phyloP scores from a whole-genome alignment of 2,797 vertebrate species.

The Arctocebus calabarensis region DNA sequence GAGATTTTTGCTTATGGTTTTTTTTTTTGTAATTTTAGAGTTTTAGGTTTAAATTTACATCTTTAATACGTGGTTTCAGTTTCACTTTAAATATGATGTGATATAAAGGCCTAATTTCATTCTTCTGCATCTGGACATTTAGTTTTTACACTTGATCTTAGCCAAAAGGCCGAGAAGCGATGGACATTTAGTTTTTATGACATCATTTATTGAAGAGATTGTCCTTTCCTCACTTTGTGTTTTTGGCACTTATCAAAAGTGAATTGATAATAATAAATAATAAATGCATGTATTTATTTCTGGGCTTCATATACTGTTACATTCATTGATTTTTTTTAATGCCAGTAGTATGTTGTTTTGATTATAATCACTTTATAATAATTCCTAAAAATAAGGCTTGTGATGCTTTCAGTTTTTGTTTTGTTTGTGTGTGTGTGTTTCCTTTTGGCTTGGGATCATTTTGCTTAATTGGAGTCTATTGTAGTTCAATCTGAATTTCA shows the following conservation, averaged over 20 bases:
- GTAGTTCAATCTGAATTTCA: background rate
- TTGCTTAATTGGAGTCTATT: background rate
- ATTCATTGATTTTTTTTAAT: background rate
- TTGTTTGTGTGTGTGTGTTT: no score
- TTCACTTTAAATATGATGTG: background rate
- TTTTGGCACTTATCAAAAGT: background rate
- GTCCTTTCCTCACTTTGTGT: background rate
- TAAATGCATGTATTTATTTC: background rate
- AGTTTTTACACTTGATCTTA: no score
- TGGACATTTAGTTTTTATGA: no score
- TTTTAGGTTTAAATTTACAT: background rate
- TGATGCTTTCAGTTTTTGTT: background rate
- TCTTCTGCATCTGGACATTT: background rate
- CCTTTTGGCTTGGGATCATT: no score
- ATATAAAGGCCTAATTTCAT: background rate
- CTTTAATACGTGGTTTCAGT: background rate
- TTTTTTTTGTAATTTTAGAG: background rate
- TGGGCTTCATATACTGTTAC: background rate
- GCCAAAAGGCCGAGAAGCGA: no score
- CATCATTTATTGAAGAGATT: background rate
- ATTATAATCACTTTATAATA: background rate
- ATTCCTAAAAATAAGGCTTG: background rate
- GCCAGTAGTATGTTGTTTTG: background rate
- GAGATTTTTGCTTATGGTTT: background rate
- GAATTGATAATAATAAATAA: no score